phyloP scores from a whole-genome alignment of 1,140 invertebrate genomes.

The Drosophila watanabei region DNA sequence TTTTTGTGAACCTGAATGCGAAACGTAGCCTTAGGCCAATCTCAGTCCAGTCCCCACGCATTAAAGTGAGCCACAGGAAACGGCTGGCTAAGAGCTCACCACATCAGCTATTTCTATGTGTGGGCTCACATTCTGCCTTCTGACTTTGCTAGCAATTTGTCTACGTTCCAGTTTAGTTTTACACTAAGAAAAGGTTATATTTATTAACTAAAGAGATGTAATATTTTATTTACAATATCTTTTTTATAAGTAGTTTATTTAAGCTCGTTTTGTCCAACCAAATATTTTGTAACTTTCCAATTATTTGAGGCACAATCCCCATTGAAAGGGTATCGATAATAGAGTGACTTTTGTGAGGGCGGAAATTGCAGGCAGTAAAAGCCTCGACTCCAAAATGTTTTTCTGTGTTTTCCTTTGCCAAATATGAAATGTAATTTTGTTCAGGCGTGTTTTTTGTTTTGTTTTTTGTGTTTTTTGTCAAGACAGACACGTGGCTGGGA shows the following conservation, averaged over 20 bases:
- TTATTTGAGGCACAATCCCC: neutral
- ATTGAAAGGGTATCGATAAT: conserved; percentile 1
- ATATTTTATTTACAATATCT: neutral
- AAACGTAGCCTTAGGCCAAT: conserved; percentile 1
- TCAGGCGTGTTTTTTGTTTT: conserved; percentile 11
- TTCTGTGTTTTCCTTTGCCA: conserved; percentile 5
- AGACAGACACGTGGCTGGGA: conserved; percentile 44
- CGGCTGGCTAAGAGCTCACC: conserved; percentile 6
- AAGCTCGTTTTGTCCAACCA: too few relatives aligned
- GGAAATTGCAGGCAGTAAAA: conserved; percentile 20
- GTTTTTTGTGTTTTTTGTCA: conserved; percentile 10
- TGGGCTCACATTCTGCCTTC: conserved; percentile 22
- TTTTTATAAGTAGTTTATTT: neutral
- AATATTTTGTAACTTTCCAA: neutral
- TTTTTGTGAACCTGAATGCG: neutral
- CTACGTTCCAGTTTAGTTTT: conserved; percentile 1
- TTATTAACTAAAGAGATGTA: neutral
- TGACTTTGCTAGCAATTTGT: conserved; percentile 7
- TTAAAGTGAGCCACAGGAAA: conserved; percentile 26
- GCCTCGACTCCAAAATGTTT: conserved; percentile 8
- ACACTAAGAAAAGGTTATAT: neutral
- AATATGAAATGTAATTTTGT: conserved; percentile 49
- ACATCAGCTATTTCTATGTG: conserved; percentile 6
- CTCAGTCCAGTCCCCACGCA: conserved; percentile 21
- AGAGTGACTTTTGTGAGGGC: conserved; percentile 6